A percentile compares a stretch with the other conserved stretches of the same genome.
Evolutionary conservation across 2,113 vertebrate species (phyloP).

Genomic region (Gambusia holbrooki): DNA sequence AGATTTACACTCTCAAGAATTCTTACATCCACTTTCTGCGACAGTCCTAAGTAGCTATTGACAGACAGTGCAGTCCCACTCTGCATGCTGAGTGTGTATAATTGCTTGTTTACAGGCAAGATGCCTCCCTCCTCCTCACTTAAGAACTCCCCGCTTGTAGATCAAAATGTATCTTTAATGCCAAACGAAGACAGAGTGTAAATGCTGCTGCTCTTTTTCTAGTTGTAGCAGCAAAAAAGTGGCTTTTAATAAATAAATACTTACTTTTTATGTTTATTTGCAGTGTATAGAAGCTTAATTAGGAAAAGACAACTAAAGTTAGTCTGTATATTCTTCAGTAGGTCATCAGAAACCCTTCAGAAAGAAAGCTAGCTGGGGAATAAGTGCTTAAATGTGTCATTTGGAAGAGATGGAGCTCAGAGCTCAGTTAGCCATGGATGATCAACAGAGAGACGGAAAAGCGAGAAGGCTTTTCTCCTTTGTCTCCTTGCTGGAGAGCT

Average conservation of each 20-base stretch:
- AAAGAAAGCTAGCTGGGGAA: conserved; percentile 32
- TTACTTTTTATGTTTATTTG: conserved; percentile 9
- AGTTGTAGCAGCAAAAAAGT: conserved; percentile 9
- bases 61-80: conserved; percentile 66
- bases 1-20: conserved; percentile 69
- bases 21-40: conserved; percentile 70
- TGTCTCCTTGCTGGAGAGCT: conserved; percentile 65
- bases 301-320: neutral
- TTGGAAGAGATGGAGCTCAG: conserved; percentile 43
- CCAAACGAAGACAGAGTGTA: conserved; percentile 38
- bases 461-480: conserved; percentile 45
- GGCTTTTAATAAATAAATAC: conserved; percentile 9
- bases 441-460: conserved; percentile 34
- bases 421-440: conserved; percentile 52
- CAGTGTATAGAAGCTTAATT: neutral
- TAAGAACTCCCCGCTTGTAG: conserved; percentile 44
- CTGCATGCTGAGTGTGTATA: conserved; percentile 68
- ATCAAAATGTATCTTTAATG: conserved; percentile 63
- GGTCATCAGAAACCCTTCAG: conserved; percentile 26
- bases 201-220: conserved; percentile 15
- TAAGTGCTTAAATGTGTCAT: conserved; percentile 46
- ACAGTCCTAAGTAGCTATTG: conserved; percentile 76
- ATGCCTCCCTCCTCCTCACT: conserved; percentile 53
- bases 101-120: conserved; percentile 76
- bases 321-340: conserved; percentile 17